A percentile compares a stretch with the other conserved stretches of the same genome.
phyloP scores from a whole-genome alignment of 2,888 invertebrate species.

The Biston stratarius region DNA sequence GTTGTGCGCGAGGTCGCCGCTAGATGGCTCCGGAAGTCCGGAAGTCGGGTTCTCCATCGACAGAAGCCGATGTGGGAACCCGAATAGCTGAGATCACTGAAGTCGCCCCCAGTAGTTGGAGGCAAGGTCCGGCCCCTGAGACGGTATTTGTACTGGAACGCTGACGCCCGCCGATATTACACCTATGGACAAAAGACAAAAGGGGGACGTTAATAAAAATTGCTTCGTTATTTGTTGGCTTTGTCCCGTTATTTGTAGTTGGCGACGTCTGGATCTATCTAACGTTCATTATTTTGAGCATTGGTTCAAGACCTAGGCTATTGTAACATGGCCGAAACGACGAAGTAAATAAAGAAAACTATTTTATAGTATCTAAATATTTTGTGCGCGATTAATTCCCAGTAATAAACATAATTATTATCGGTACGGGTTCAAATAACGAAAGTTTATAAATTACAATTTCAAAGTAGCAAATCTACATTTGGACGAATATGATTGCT shows the following conservation, averaged over 20 bases:
- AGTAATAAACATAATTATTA: no score
- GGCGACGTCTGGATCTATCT: constrained; percentile 21
- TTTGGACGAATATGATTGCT: no score
- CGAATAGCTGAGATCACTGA: constrained; percentile 97
- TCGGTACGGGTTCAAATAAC: no score
- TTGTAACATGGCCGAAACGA: no score
- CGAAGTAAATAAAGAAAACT: no score
- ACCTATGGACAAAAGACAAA: constrained; percentile 86
- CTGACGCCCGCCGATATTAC: constrained; percentile 97
- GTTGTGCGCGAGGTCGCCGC: constrained; percentile 80
- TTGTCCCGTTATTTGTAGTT: constrained; percentile 32
- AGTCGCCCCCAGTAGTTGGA: constrained; percentile 96
- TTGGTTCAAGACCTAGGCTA: no score
- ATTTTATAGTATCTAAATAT: no score
- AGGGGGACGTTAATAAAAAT: constrained; percentile 55
- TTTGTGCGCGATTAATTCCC: no score
- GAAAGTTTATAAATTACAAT: no score
- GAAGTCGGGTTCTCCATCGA: constrained; percentile 88
- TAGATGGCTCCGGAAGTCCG: constrained; percentile 74
- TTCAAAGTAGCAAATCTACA: no score
- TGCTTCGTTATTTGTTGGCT: constrained; percentile 42
- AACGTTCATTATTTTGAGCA: constrained; percentile 20
- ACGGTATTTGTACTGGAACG: constrained; percentile 96
- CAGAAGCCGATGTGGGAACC: constrained; percentile 92
- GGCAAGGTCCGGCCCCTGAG: constrained; percentile 92